Evolutionary conservation across 2,888 invertebrate species (phyloP), one percentile per base, ranked within the genome.

Genomic region (Eutolmus rufibarbis): DNA sequence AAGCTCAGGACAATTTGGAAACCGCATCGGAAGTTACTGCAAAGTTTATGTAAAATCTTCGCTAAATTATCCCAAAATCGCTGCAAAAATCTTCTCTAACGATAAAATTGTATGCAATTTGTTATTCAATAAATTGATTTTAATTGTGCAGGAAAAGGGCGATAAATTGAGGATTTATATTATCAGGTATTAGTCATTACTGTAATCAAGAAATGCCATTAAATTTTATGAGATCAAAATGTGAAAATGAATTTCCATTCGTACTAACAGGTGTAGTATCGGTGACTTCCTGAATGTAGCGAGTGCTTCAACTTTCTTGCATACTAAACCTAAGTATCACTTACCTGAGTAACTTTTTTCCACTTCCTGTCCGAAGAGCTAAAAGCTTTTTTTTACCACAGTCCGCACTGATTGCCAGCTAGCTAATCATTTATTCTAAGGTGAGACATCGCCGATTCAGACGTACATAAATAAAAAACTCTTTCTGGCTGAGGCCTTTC

Each of bases 391-490:
- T 43, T 40, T 43, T 19, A 78, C 34, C 43, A 40, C 19, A 12
- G 19, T 12, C 43, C 14, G 23, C 78, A 23, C 43, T 81, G 81
- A 79, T 81, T 81, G 81, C 81, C 31, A 28, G 28, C 66, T 34
- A 28, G 66, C 66, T 66, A 56, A 81, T 81, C 81, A 81, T 81
- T 56, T 81, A 56, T 81, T 81, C 56, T 81, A 51, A 81, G 78
- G 78, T 78, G 78, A 78, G 78, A 78, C 78, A 78, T 78, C 78
- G 66, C 12, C 66, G 66, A 66, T 66, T 66, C 66, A 43, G 78
- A 19, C n/a, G 16, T 34, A 19, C n/a, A 7, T 34, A 77, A 43
- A 78, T 40, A 40, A 43, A 78, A 78, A 78, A 78, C 23, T 40
- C 77, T 78, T 78, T 78, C 78, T 19, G 78, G 23, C 66, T 34